Evolutionary conservation across 2,888 invertebrate species (phyloP).

Genomic region (Melolontha melolontha): DNA sequence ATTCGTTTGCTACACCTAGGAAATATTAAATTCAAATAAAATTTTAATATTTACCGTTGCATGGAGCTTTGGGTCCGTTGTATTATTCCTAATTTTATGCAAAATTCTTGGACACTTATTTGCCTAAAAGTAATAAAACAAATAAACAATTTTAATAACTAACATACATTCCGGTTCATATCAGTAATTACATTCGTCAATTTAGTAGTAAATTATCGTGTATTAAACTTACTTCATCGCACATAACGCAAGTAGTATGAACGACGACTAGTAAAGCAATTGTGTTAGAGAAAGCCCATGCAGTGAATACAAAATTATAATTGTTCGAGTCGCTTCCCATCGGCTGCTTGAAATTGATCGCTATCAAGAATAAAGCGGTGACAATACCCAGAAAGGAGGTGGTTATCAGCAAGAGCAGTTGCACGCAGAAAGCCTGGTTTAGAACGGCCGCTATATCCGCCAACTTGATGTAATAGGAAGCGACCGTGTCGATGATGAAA

Average conservation of each 20-base stretch:
- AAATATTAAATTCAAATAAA: too few relatives aligned
- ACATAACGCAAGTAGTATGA: slow-evolving; percentile 55
- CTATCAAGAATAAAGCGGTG: slow-evolving; percentile 54
- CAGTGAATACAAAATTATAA: slow-evolving; percentile 50
- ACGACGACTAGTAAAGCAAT: slow-evolving; percentile 54
- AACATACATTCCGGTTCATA: not conserved
- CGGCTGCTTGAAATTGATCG: slow-evolving; percentile 51
- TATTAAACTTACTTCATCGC: slow-evolving; percentile 53
- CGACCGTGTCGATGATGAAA: slow-evolving; percentile 54
- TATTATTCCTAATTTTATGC: slow-evolving; percentile 57
- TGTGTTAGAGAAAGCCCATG: slow-evolving; percentile 56
- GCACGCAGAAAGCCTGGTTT: slow-evolving; percentile 55
- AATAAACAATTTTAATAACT: slow-evolving; percentile 22
- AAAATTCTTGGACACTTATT: slow-evolving; percentile 56
- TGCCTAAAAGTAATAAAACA: slow-evolving; percentile 54
- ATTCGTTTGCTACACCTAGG: too few relatives aligned
- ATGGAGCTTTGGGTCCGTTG: slow-evolving; percentile 53
- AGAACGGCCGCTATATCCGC: slow-evolving; percentile 54
- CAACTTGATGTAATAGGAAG: slow-evolving; percentile 55
- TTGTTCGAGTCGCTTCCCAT: slow-evolving; percentile 39
- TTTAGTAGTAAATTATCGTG: too few relatives aligned
- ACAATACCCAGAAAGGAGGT: slow-evolving; percentile 56
- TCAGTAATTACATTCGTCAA: too few relatives aligned
- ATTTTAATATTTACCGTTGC: slow-evolving; percentile 51
- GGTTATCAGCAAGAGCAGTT: slow-evolving; percentile 55